Conservation (phyloP, 2,113 vertebrate species). For the Lophius piscatorius region DNA sequence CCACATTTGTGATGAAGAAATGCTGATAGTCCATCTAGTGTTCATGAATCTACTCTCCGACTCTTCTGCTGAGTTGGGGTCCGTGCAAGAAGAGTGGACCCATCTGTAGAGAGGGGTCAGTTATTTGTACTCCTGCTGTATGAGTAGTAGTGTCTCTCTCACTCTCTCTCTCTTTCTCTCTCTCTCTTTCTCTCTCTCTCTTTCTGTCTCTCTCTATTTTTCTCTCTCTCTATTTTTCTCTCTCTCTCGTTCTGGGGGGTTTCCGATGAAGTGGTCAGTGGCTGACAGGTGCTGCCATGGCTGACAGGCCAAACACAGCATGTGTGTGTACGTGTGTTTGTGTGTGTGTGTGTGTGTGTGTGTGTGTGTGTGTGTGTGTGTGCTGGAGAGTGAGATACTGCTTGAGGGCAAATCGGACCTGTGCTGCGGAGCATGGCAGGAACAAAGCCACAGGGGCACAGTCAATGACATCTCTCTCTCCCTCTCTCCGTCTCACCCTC, state of each 20-base stretch:
- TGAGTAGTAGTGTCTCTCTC: conserved; percentile 6
- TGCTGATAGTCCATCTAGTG: too few species aligned
- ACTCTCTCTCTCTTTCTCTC: conserved; percentile 15
- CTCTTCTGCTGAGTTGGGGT: not conserved
- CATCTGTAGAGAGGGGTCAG: conserved; percentile 45
- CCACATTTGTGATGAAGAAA: too few species aligned
- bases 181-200: not conserved
- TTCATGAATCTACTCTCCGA: too few species aligned
- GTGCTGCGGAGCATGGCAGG: conserved; percentile 74
- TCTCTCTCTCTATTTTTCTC: conserved; percentile 12
- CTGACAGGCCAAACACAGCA: conserved; percentile 63
- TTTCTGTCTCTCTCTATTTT: conserved; percentile 13
- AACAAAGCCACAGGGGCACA: conserved; percentile 74
- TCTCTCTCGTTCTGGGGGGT: conserved; percentile 31
- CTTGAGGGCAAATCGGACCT: conserved; percentile 61
- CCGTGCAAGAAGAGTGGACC: conserved; percentile 16
- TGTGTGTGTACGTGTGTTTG: conserved; percentile 11
- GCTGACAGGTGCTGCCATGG: conserved; percentile 70
- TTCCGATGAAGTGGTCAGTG: conserved; percentile 75
- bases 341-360: conserved; percentile 17
- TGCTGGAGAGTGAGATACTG: conserved; percentile 7
- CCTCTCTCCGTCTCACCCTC: conserved; percentile 33
- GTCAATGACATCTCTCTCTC: conserved; percentile 70
- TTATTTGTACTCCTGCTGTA: conserved; percentile 17
- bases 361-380: conserved; percentile 14